Evolutionary conservation across 2,113 vertebrate genomes (phyloP).

Genomic region (Climacteris rufus): DNA sequence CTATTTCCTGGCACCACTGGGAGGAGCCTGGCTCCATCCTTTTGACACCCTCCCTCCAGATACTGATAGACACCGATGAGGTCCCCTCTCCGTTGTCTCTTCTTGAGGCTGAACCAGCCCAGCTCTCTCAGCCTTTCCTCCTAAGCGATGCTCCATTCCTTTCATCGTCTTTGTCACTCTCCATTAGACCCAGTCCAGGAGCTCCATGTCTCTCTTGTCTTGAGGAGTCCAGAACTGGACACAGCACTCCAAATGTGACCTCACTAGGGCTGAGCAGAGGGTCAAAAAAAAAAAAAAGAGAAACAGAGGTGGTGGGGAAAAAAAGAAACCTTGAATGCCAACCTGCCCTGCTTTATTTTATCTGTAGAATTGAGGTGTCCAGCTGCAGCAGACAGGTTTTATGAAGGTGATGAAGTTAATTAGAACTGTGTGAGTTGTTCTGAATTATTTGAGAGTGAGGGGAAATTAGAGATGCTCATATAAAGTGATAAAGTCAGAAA

Average conservation of each 20-base stretch:
- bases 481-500: not conserved
- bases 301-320: accelerated
- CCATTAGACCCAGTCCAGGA: not conserved
- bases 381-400: not conserved
- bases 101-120: not conserved
- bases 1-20: not conserved
- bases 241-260: not conserved
- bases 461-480: not conserved
- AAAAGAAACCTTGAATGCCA: not conserved
- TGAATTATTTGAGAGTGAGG: not conserved
- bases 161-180: not conserved
- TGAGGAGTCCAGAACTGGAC: not conserved
- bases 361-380: not conserved
- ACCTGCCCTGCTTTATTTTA: not conserved
- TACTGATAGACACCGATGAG: not conserved
- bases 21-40: not conserved
- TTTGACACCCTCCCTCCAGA: not conserved
- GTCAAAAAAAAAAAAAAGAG: not conserved
- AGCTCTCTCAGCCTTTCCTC: not conserved
- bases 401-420: not conserved
- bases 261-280: not conserved
- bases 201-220: not conserved
- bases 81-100: not conserved
- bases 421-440: not conserved
- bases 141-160: not conserved